Conservation (phyloP, 2,113 vertebrate species). For the Haemorhous mexicanus region DNA sequence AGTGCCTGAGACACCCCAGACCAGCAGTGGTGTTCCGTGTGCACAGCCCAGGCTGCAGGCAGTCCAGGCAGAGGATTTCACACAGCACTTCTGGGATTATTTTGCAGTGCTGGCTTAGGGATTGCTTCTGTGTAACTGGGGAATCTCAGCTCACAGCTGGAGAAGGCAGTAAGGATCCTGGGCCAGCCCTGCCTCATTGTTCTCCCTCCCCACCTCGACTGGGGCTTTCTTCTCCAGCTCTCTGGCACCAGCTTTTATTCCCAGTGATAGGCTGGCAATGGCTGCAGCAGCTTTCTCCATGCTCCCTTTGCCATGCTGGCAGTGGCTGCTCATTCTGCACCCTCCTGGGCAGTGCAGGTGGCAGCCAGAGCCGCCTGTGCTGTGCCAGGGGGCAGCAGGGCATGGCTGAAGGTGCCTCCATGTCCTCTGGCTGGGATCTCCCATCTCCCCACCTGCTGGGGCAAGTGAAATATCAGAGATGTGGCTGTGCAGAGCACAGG, state of each 20-base stretch:
- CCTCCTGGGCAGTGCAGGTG: neutral
- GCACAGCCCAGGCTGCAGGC: neutral
- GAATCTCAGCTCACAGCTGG: neutral
- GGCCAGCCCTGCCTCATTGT: neutral
- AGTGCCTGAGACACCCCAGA: neutral
- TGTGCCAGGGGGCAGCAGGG: neutral
- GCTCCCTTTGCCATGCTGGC: neutral
- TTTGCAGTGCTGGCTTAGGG: neutral
- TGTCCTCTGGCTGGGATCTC: neutral
- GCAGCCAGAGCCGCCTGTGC: neutral
- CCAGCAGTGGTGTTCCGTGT: neutral
- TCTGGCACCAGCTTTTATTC: neutral
- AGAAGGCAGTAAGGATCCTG: neutral
- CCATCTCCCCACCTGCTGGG: neutral
- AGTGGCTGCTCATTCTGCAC: neutral
- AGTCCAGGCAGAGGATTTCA: neutral
- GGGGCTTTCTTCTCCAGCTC: neutral
- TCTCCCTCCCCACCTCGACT: neutral
- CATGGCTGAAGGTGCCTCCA: neutral
- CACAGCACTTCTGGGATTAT: neutral
- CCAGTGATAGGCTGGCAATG: neutral
- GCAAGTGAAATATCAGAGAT: neutral
- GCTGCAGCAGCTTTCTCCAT: neutral
- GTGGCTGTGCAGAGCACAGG: neutral
- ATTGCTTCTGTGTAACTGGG: neutral